A percentile compares a stretch with the other conserved stretches of the same genome.
Evolutionary conservation across 2,113 vertebrate genomes (phyloP).

Genomic region (Muntiacus reevesi): DNA sequence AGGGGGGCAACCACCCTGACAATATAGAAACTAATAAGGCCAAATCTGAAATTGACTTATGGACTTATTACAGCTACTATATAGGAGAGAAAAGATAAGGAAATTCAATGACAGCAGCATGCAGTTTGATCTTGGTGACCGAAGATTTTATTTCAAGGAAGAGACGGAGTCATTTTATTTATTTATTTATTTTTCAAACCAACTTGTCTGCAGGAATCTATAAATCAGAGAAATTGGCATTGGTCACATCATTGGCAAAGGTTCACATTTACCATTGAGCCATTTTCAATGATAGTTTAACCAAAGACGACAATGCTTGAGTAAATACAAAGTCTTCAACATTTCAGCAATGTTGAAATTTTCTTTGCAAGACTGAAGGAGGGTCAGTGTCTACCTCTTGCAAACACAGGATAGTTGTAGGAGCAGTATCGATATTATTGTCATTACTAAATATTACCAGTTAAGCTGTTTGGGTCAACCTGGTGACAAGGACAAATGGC

Average conservation of each 20-base stretch:
- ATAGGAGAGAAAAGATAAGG: neutral
- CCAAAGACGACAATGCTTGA: neutral
- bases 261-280: neutral
- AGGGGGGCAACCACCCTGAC: neutral
- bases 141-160: conserved; percentile 14
- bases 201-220: neutral
- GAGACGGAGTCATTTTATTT: neutral
- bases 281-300: neutral
- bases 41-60: neutral
- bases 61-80: neutral
- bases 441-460: neutral
- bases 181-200: neutral
- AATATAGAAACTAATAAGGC: neutral
- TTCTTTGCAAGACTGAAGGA: neutral
- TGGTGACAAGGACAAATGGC: neutral
- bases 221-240: neutral
- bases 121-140: neutral
- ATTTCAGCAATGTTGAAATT: neutral
- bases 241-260: neutral
- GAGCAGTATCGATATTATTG: fast-evolving
- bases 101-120: neutral
- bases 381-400: neutral
- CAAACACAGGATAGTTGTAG: neutral
- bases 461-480: neutral
- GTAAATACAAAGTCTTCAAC: neutral